Conservation (phyloP, 2,113 vertebrate genomes). For the Arizona elegans region DNA sequence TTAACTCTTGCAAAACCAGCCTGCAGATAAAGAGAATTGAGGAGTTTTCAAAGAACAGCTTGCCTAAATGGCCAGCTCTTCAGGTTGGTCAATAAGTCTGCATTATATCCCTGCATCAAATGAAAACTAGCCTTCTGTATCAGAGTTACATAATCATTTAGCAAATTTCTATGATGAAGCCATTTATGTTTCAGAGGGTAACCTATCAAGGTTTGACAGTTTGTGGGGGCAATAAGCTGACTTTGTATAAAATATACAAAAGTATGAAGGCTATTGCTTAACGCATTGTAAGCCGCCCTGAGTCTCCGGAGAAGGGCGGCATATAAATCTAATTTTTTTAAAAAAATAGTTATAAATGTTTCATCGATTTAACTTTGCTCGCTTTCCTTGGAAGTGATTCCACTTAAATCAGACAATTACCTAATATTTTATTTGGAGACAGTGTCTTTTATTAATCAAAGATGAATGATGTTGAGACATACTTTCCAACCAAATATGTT, state of each 20-base stretch:
- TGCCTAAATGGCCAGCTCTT: background rate
- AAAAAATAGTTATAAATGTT: background rate
- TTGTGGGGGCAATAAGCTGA: too few species aligned
- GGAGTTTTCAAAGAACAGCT: background rate
- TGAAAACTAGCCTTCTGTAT: too few species aligned
- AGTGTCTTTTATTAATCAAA: background rate
- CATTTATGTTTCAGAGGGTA: accelerated
- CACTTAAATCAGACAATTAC: background rate
- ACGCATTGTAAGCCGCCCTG: too few species aligned
- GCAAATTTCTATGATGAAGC: accelerated
- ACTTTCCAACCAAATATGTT: background rate
- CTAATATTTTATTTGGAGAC: background rate
- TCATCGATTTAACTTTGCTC: background rate
- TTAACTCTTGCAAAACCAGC: conserved; percentile 30
- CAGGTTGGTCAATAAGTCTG: background rate
- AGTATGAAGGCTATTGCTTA: too few species aligned
- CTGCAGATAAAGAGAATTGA: background rate
- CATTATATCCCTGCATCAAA: background rate
- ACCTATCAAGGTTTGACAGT: background rate
- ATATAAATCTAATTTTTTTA: too few species aligned
- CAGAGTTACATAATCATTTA: background rate
- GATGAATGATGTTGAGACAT: background rate
- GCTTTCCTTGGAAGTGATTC: background rate
- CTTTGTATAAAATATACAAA: too few species aligned
- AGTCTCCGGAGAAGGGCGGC: too few species aligned